These are phyloP conservation scores for Zhuqinia jingwanae DNA, from an alignment of 2,888 invertebrate genomes.

Conservation along the genomic window DNA sequence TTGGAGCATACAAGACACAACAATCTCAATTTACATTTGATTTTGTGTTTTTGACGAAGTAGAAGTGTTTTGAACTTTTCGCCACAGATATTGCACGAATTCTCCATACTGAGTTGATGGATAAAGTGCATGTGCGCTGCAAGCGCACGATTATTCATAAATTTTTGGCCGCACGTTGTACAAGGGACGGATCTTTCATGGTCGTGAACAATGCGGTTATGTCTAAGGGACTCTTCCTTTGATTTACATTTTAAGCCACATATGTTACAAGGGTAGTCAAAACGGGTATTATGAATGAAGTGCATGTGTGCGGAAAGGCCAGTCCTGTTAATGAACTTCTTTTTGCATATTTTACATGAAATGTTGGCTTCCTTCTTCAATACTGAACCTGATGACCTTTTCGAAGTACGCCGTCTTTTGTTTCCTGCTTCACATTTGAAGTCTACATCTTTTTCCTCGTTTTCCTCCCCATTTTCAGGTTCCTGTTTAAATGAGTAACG, in stretches of 20 bases:
- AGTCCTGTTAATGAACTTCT: not conserved
- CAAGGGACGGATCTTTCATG: not conserved
- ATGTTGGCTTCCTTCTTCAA: not conserved
- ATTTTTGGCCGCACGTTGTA: conserved; percentile 14
- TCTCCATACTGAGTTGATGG: not conserved
- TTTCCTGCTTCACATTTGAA: not conserved
- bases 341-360: not conserved
- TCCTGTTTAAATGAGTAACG: not conserved
- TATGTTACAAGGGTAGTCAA: not conserved
- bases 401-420: not conserved
- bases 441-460: not conserved
- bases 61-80: not conserved
- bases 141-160: not conserved
- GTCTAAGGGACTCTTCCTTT: not conserved
- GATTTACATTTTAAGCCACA: conserved; percentile 5
- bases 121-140: not conserved
- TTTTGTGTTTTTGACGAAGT: not conserved
- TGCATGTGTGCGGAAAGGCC: not conserved
- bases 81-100: not conserved
- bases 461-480: not conserved
- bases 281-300: not conserved
- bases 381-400: no score
- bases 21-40: no score
- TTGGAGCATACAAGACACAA: no score
- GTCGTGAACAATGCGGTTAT: not conserved